Base-by-base conservation (phyloP, 2,113 vertebrate species). In the Periophthalmodon schlosseri region DNA sequence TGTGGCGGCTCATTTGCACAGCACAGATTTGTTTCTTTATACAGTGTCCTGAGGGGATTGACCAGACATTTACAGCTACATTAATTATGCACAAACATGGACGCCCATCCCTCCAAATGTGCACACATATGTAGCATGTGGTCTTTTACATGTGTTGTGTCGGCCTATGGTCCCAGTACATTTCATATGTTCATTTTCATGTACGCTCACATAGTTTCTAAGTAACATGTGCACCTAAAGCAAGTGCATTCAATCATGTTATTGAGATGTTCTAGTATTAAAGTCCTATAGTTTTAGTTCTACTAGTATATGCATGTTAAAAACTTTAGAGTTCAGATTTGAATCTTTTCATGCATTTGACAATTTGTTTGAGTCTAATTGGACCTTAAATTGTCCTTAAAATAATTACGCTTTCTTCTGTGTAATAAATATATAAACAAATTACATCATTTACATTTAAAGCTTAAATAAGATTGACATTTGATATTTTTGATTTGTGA, bases 71-170 rank as follows among this genome's bases (percentile, higher is more conserved):
- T 63, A 18, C 60, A 15, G 23, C 23, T 6, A 39, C n/a, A 44
- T 65, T 39, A 65, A 39, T 65, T 13, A 39, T 65, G 34, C 34
- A 65, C 33, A 65, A 65, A 65, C 34, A 65, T 39, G 63, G 34
- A 8, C 4, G 34, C 34, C 63, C 63, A 10, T 18, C 61, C 18
- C 34, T 65, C 34, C 16, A 39, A 36, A n/a, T 2, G 39, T n/a
- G 34, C 28, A 60, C 24, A 63, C 60, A 34, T n/a, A 24, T 34
- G 16, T 34, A 65, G 63, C 63, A 65, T 65, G 33, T 44, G 34
- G n/a, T 65, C 18, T 65, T 39, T 36, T n/a, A 3, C 33, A 34
- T 10, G 14, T 34, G 3, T 20, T 34, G 36, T 34, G 28, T 63
- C 15, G 8, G 15, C 28, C 60, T 10, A 8, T 16, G 8, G 16